Evolutionary conservation across 2,797 vertebrate genomes (phyloP).

Genomic region (Emydoidea blandingii): DNA sequence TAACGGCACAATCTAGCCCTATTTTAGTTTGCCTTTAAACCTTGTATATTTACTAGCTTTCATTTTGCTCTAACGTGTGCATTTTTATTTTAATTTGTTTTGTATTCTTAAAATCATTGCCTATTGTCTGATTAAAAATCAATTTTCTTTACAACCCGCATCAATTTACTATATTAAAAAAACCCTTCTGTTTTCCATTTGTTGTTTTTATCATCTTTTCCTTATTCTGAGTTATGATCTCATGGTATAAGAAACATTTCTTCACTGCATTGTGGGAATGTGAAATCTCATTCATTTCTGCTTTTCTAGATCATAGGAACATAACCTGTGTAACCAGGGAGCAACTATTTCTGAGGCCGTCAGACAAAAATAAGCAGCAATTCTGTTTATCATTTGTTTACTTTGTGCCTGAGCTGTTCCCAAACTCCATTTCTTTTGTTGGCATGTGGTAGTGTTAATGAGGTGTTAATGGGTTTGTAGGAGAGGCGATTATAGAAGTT

Average conservation of each 20-base stretch:
- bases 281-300: conserved; percentile 12
- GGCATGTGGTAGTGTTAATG: conserved; percentile 34
- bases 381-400: background rate
- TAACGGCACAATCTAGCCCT: background rate
- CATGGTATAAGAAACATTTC: background rate
- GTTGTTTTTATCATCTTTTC: conserved; percentile 5
- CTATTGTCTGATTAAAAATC: background rate
- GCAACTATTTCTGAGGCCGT: background rate
- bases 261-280: background rate
- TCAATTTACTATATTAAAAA: background rate
- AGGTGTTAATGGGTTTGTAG: conserved; percentile 42
- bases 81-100: background rate
- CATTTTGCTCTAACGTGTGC: background rate
- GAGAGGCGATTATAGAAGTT: background rate
- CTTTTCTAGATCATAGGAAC: background rate
- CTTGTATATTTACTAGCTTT: background rate
- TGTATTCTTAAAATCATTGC: background rate
- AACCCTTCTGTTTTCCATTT: background rate
- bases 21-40: background rate
- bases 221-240: background rate
- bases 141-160: background rate
- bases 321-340: background rate
- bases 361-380: background rate
- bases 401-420: conserved; percentile 13
- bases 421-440: background rate